These are phyloP conservation scores for Paratilapia polleni DNA, from an alignment of 2,113 vertebrate species.

Conservation along the genomic window DNA sequence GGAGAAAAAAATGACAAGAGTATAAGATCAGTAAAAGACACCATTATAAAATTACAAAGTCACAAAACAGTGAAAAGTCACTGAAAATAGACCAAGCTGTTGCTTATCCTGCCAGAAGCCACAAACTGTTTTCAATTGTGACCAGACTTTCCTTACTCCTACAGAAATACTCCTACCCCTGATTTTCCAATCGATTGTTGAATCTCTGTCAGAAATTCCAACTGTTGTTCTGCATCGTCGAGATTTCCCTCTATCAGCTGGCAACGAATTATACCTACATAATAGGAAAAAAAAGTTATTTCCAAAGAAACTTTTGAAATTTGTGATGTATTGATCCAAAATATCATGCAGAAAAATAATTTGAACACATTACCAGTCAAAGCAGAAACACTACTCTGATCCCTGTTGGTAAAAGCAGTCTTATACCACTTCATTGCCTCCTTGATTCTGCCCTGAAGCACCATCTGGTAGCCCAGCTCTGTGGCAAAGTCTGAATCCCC, in stretches of 20 bases:
- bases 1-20: neutral
- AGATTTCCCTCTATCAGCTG: conserved; percentile 90
- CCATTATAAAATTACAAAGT: neutral
- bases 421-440: conserved; percentile 92
- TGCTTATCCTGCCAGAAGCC: neutral
- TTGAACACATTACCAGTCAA: conserved; percentile 82
- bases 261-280: conserved; percentile 90
- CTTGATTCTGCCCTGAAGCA: conserved; percentile 88
- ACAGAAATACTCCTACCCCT: conserved; percentile 75
- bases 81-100: neutral
- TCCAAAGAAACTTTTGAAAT: neutral
- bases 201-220: conserved; percentile 94
- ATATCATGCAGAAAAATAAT: neutral
- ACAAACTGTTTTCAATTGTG: neutral
- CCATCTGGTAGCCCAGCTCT: conserved; percentile 93
- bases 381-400: conserved; percentile 89
- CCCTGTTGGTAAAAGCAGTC: conserved; percentile 86
- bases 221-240: conserved; percentile 93
- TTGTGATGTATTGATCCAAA: neutral
- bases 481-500: conserved; percentile 89
- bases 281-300: neutral
- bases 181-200: conserved; percentile 94
- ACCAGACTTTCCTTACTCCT: neutral
- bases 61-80: neutral
- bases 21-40: neutral